Conservation (phyloP, 2,797 vertebrate genomes). For the Dallia pectoralis region DNA sequence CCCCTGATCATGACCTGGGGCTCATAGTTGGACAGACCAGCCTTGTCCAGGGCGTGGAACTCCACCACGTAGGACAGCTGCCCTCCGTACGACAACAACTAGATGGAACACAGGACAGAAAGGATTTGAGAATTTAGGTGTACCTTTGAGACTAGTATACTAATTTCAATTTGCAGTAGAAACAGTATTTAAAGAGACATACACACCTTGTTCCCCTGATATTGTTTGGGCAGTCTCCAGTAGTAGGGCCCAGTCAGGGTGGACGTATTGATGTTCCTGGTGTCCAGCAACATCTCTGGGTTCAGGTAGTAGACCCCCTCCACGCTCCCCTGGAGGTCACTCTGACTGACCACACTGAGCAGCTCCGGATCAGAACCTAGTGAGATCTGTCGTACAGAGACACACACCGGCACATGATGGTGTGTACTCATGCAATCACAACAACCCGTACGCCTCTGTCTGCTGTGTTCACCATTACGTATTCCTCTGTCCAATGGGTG, state of each 20-base stretch:
- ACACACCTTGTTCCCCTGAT: conserved; percentile 83
- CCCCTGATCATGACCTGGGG: conserved; percentile 91
- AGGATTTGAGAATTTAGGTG: neutral
- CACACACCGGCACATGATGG: neutral
- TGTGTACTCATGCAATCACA: neutral
- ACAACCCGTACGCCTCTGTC: no score
- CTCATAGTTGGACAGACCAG: conserved; percentile 84
- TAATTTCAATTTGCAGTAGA: no score
- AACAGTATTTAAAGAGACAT: neutral
- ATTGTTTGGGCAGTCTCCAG: conserved; percentile 83
- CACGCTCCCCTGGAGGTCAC: conserved; percentile 74
- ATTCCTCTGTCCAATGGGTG: neutral
- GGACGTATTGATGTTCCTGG: conserved; percentile 61
- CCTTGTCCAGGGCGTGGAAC: conserved; percentile 80
- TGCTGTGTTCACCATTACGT: no score
- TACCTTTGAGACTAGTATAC: no score
- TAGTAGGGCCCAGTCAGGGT: conserved; percentile 79
- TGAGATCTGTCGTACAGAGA: conserved; percentile 65
- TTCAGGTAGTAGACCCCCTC: conserved; percentile 80
- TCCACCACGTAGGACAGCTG: conserved; percentile 78
- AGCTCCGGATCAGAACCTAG: conserved; percentile 59
- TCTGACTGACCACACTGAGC: conserved; percentile 81
- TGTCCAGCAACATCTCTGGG: conserved; percentile 80
- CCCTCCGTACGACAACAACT: conserved; percentile 90
- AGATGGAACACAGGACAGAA: neutral